Evolutionary conservation across 2,113 vertebrate genomes (phyloP).

Genomic region (Daboia siamensis): DNA sequence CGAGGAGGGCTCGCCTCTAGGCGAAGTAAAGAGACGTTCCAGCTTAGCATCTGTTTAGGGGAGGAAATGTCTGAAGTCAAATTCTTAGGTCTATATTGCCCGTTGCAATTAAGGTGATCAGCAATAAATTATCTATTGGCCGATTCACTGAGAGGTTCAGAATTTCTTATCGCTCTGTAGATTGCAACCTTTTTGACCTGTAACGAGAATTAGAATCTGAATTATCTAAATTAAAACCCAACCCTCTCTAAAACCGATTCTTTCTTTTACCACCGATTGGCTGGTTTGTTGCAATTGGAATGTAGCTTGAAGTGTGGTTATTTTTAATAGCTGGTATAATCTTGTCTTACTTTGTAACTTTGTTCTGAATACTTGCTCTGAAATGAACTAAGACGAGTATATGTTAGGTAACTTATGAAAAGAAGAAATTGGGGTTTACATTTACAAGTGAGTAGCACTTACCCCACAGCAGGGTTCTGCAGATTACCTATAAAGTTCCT

Average conservation of each 20-base stretch:
- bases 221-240: background rate
- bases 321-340: background rate
- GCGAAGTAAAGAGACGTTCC: too few species aligned
- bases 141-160: too few species aligned
- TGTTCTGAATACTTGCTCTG: background rate
- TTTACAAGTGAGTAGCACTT: background rate
- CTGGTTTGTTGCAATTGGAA: background rate
- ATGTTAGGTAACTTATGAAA: background rate
- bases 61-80: too few species aligned
- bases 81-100: too few species aligned
- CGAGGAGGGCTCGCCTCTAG: too few species aligned
- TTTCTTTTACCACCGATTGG: slow-evolving; percentile 7
- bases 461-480: background rate
- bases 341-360: background rate
- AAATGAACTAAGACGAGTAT: background rate
- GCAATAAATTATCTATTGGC: too few species aligned
- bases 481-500: background rate
- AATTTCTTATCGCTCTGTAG: background rate
- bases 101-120: too few species aligned
- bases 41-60: too few species aligned
- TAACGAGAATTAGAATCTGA: background rate
- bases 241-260: background rate
- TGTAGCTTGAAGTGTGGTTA: background rate
- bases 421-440: background rate
- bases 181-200: background rate